phyloP scores from a whole-genome alignment of 2,888 invertebrate species.

The Dyspetes luteomarginatus region DNA sequence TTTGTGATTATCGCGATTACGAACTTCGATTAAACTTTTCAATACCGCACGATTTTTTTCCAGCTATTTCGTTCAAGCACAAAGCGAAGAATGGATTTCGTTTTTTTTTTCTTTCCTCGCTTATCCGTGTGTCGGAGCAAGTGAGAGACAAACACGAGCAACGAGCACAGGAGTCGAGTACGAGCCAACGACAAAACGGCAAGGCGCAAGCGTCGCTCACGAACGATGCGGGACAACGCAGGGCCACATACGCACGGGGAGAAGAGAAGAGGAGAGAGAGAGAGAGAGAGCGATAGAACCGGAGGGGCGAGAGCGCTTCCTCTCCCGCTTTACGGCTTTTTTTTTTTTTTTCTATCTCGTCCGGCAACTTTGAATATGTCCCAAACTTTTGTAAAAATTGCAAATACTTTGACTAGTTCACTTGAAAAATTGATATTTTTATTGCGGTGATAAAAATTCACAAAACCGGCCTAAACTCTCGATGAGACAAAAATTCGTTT shows the following conservation, averaged over 20 bases:
- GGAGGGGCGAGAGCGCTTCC: background rate
- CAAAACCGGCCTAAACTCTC: background rate
- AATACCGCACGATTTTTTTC: conserved; percentile 21
- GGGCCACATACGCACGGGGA: background rate
- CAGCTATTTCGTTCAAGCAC: background rate
- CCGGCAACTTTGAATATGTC: background rate
- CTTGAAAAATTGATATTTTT: background rate
- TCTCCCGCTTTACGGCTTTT: background rate
- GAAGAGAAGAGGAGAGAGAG: background rate
- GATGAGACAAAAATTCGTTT: background rate
- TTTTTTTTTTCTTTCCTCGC: conserved; percentile 26
- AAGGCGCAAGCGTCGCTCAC: conserved; percentile 80
- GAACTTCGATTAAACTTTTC: conserved; percentile 5
- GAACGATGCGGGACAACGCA: conserved; percentile 54
- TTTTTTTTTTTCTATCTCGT: background rate
- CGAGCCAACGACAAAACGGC: conserved; percentile 64
- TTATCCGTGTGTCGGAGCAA: conserved; percentile 24
- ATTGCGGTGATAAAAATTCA: conserved; percentile 1
- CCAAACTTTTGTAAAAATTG: background rate
- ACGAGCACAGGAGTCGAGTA: conserved; percentile 38
- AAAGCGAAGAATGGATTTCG: background rate
- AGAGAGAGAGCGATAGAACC: background rate
- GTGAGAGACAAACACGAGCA: conserved; percentile 25
- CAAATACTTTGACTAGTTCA: background rate
- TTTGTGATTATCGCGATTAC: background rate